A percentile compares a stretch with the other conserved stretches of the same genome.
Conservation (phyloP, 1,140 invertebrate species). For the Bemisia tabaci region DNA sequence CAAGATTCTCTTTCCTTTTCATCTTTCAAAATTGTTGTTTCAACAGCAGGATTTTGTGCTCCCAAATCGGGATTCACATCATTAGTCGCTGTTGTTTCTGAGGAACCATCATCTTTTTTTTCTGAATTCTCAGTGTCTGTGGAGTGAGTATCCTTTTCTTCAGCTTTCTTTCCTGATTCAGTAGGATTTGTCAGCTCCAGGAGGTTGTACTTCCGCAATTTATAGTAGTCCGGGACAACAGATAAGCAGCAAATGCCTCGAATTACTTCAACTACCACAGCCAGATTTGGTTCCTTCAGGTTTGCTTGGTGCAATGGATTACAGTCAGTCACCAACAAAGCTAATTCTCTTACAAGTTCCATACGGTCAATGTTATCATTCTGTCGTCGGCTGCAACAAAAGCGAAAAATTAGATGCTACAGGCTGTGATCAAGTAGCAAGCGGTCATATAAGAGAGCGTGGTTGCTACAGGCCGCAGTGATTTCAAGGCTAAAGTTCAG, state of each 20-base stretch:
- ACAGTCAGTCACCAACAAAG: constrained; percentile 46
- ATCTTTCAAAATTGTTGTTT: too few species aligned
- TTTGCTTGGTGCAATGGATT: constrained; percentile 58
- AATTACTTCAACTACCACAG: constrained; percentile 64
- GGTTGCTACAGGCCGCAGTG: too few species aligned
- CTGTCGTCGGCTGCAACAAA: constrained; percentile 44
- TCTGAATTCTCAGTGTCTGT: too few species aligned
- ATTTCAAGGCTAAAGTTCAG: too few species aligned
- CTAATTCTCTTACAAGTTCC: constrained; percentile 52
- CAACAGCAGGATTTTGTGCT: too few species aligned
- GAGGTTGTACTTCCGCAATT: constrained; percentile 56
- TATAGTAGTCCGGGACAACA: constrained; percentile 48
- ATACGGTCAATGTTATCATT: constrained; percentile 57
- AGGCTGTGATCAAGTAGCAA: neutral
- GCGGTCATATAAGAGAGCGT: too few species aligned
- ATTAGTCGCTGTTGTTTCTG: too few species aligned
- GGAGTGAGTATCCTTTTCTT: too few species aligned
- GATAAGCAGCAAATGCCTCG: constrained; percentile 47
- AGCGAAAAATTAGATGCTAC: constrained; percentile 8
- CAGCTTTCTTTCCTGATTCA: constrained; percentile 8
- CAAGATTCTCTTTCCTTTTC: too few species aligned
- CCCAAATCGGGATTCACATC: too few species aligned
- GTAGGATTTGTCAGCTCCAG: constrained; percentile 32
- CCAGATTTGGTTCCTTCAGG: constrained; percentile 56
- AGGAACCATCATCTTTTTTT: too few species aligned